Evolutionary conservation across 2,113 vertebrate genomes (phyloP), one percentile per base, ranked within the genome.

Genomic region (Sylvilagus bachmani): DNA sequence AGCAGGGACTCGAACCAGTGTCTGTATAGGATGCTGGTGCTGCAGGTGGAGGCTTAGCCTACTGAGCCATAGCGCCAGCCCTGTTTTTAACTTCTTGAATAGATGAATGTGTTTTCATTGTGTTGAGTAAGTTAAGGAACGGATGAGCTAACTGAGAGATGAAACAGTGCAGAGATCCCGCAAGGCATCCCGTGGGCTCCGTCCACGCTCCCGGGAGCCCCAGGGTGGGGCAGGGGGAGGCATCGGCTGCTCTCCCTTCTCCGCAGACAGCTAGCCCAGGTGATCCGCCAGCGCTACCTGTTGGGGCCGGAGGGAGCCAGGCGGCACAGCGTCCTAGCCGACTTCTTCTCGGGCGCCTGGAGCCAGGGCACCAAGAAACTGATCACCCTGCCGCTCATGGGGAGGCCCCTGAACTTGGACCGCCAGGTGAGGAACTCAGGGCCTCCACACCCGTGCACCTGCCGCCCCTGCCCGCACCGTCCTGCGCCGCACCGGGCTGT

Each of bases 291-390:
- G 4, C 96, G 74, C 70, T 99, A 98, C 74, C 96, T 99, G 75
- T 96, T 96, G 0, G 90, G 96, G 4, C 97, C 98, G 0, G 96
- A 98, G 27, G 95, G 97, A 64, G 96, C 87, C 86, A 97, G 96
- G 71, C 96, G 97, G 75, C 98, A 99, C 10, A 80, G 93, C 11
- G 77, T 98, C 84, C 93, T 99, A 91, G 98, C 98, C 0, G 99
- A 99, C 91, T 99, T 99, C 96, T 99, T 99, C 95, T 97, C 98
- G 16, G 99, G 98, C 1, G 96, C 97, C 21, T 99, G 99, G 99
- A 98, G 98, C 70, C 97, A 97, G 85, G 98, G 98, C 69, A 98
- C 97, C 71, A 98, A 98, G 93, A 99, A 99, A 89, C 97, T 98
- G 1, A 96, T 98, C 24, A 51, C 79, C 16, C 95, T 99, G 29